Conservation (phyloP, 2,113 vertebrate species). For the Hucho hucho region DNA sequence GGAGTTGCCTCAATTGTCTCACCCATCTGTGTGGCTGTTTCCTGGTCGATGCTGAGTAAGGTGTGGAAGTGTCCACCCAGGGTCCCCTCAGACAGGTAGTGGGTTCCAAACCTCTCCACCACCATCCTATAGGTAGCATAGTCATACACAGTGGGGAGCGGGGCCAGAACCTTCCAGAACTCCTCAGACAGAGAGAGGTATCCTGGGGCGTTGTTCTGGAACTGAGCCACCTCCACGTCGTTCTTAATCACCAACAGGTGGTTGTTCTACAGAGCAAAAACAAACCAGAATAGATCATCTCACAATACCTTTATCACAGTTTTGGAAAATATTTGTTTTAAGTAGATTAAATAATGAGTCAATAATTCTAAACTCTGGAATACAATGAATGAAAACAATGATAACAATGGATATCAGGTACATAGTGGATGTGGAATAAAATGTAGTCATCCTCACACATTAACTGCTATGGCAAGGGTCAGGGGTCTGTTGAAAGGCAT, state of each 20-base stretch:
- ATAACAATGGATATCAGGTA: no score
- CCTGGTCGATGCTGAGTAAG: slow-evolving; percentile 70
- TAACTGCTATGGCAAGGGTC: no score
- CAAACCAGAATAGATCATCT: not conserved
- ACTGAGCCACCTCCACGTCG: slow-evolving; percentile 83
- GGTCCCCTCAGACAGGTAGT: slow-evolving; percentile 83
- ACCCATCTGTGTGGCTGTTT: slow-evolving; percentile 42
- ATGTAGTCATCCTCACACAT: no score
- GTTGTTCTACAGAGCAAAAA: slow-evolving; percentile 59
- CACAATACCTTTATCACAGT: no score
- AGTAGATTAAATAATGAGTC: not conserved
- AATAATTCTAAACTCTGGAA: not conserved
- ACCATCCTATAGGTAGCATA: slow-evolving; percentile 76
- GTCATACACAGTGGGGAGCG: slow-evolving; percentile 80
- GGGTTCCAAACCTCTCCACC: slow-evolving; percentile 83
- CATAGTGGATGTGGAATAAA: no score
- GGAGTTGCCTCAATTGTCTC: no score
- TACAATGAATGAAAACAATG: no score
- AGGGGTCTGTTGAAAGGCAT: no score
- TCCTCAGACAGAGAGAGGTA: slow-evolving; percentile 80
- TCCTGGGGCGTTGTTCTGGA: slow-evolving; percentile 80
- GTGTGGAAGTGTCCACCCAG: slow-evolving; percentile 82
- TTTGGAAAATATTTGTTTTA: no score
- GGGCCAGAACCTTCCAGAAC: slow-evolving; percentile 82
- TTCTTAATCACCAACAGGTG: slow-evolving; percentile 80